Base-by-base conservation (phyloP, 2,797 vertebrate genomes). In the Aulostomus chinensis region DNA sequence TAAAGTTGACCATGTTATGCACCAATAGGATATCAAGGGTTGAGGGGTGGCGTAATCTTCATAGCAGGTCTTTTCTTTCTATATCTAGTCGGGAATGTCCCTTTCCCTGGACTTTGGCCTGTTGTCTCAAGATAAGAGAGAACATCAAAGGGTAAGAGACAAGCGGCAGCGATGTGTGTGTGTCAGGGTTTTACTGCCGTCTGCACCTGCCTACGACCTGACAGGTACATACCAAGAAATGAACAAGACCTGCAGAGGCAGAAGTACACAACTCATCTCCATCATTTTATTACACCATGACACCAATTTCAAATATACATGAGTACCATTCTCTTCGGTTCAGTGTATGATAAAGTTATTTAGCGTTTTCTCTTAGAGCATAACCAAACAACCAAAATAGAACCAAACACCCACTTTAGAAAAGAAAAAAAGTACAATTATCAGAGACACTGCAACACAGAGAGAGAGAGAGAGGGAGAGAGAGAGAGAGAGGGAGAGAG, bases 291-390 rank as follows among this genome's bases (percentile, higher is more conserved):
- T 96, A 96, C 89, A 92, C 93, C 91, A 93, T 93, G 93, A 97
- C 94, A 94, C 89, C 83, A 81, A 95, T 93, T 95, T 94, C 89
- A 93, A 95, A 97, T 98, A 94, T 98, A 98, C 96, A 98, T 92
- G 90, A 92, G 92, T 93, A 95, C 91, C 88, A 30, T 86, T 89
- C 82, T 91, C 92, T 89, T 89, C 91, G 83, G 26, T 88, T 93
- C 93, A 93, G 91, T 92, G 91, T 95, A 94, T 95, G 91, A 91
- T 95, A 96, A 94, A 96, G 90, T 88, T 92, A 93, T 93, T 92
- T 93, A 92, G 86, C 45, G 77, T 61, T 25, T 80, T 78, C 41
- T 92, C 39, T 88, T 87, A 86, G 86, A 90, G 89, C 90, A 91
- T 89, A 73, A 68, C 37, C 82, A 81, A 91, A 31, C 30, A 17